phyloP scores from a whole-genome alignment of 2,113 vertebrate species.

The Oncorhynchus masou region DNA sequence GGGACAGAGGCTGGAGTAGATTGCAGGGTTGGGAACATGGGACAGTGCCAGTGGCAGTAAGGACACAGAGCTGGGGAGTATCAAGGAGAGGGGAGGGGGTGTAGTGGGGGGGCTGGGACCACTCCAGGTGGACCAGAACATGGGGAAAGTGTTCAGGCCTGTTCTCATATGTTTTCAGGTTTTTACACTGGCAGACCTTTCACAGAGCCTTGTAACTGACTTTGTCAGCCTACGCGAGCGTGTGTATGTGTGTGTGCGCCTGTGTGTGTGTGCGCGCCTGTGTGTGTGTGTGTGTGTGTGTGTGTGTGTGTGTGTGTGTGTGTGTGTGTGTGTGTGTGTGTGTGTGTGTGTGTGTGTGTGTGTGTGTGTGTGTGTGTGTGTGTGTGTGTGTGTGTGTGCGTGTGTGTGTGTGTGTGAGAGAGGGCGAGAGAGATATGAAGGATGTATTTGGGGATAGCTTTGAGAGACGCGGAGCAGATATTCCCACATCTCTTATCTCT shows the following conservation, averaged over 20 bases:
- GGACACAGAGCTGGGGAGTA: background rate
- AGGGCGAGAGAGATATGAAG: conserved; percentile 33
- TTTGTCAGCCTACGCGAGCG: conserved; percentile 48
- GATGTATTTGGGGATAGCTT: conserved; percentile 54
- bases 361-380: conserved; percentile 11
- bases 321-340: too few species aligned
- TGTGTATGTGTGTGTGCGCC: conserved; percentile 6
- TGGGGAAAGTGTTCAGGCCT: conserved; percentile 61
- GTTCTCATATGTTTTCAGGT: conserved; percentile 61
- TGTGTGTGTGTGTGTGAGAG: conserved; percentile 16
- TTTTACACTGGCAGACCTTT: conserved; percentile 59
- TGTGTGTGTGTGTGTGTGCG: conserved; percentile 8
- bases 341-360: conserved; percentile 29
- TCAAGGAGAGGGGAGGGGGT: background rate
- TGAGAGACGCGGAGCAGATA: conserved; percentile 50
- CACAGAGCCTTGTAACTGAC: conserved; percentile 50
- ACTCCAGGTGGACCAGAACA: conserved; percentile 61
- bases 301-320: conserved; percentile 32
- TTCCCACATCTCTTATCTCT: conserved; percentile 60
- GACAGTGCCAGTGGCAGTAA: conserved; percentile 50
- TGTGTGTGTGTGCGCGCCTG: conserved; percentile 13
- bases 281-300: conserved; percentile 15
- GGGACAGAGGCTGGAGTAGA: too few species aligned
- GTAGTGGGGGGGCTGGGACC: conserved; percentile 32
- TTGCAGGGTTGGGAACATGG: too few species aligned